These are phyloP conservation scores for Corythaixoides concolor DNA, from an alignment of 2,113 vertebrate species.

Conservation along the genomic window DNA sequence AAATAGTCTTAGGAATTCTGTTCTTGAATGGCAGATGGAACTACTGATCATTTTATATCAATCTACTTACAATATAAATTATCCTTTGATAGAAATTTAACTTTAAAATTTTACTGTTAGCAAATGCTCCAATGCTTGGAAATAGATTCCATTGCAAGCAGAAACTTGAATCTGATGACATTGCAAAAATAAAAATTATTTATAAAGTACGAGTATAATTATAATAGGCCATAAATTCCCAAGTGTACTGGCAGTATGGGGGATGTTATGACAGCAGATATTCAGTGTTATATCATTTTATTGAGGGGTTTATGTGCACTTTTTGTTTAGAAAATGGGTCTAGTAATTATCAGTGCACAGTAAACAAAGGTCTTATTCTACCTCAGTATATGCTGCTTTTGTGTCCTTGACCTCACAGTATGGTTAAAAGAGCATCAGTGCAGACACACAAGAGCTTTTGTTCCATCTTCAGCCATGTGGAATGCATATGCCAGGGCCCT, in stretches of 20 bases:
- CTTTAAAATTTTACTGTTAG: neutral
- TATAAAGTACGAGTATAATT: constrained; percentile 16
- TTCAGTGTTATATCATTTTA: constrained; percentile 17
- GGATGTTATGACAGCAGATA: constrained; percentile 11
- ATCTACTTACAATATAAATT: neutral
- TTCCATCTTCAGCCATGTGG: constrained; percentile 86
- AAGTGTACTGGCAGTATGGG: neutral
- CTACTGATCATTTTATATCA: neutral
- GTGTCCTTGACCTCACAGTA: constrained; percentile 32
- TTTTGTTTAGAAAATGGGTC: constrained; percentile 9
- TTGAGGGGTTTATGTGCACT: neutral
- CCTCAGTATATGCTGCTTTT: neutral
- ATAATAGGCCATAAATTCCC: constrained; percentile 15
- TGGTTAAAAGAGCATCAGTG: constrained; percentile 52
- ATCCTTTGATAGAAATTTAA: neutral
- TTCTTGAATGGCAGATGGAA: neutral
- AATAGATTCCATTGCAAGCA: neutral
- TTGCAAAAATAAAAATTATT: neutral
- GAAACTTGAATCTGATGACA: constrained; percentile 7
- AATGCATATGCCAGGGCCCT: constrained; percentile 84
- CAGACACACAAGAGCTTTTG: constrained; percentile 75
- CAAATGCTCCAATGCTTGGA: neutral
- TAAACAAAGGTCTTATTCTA: constrained; percentile 49
- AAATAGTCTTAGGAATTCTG: neutral
- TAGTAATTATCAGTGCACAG: neutral